Base-by-base conservation (phyloP, 2,888 invertebrate genomes). In the Aphodius sticticus region DNA sequence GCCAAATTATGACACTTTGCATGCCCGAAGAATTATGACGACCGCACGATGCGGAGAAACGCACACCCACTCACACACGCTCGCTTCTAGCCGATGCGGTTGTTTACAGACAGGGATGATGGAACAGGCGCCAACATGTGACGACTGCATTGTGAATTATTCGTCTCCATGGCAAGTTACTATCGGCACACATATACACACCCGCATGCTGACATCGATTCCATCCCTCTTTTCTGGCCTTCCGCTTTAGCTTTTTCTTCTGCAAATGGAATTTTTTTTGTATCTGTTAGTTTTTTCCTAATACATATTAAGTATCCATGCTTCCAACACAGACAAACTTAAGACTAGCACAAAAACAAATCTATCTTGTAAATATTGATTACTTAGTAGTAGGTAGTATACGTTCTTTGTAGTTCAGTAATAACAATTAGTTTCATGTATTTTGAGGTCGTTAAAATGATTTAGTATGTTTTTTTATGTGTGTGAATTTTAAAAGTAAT, bases 1-100 rank as follows among this genome's bases (percentile, higher is more conserved):
- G 87, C 86, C 86, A 87, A 87, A 87, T 87, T 87, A 87, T 87
- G 86, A 87, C 87, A 87, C 87, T 86, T 86, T 79, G 82, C 82
- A 81, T 76, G 78, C 16, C 75, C 16, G 77, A 70, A 77, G 69
- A 16, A 53, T 53, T 53, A 53, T 53, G 53, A 53, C 9, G 53
- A 12, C 53, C 53, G 53, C 53, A 53, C 53, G 53, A 53, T 53
- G 53, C 53, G 53, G 12, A 9, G 53, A 53, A 12, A 53, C 53
- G 53, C 53, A 53, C 53, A 53, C 53, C 53, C 53, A 69, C 36
- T n/a, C 37, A 9, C 69, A 77, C 72, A 37, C 71, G 14, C 15
- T 38, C 16, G 71, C 75, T 75, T 77, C 36, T n/a, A 14, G 69
- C 76, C 15, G 70, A 53, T 69, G 78, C 77, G 69, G 78, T 78